Base-by-base conservation (phyloP, 1,140 invertebrate species). In the Dolichoris vasculosae region DNA sequence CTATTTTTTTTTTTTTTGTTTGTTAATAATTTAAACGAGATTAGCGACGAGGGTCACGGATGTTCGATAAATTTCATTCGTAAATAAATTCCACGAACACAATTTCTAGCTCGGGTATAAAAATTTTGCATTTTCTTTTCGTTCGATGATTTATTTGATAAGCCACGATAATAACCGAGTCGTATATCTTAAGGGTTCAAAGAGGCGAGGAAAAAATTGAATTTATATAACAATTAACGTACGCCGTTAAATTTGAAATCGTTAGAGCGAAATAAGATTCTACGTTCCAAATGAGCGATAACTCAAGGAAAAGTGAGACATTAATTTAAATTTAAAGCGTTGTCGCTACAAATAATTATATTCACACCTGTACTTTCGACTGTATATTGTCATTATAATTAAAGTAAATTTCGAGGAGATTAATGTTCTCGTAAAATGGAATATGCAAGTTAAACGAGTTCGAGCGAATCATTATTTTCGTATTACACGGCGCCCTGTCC, bases 391-490 rank as follows among this genome's bases (percentile, higher is more conserved):
- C 69, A 26, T 40, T 63, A 35, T 20, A 30, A 26, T 83, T 35
- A n/a, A 83, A 32, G n/a, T n/a, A 55, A 73, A 63, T 75, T 43
- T 30, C 46, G 32, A 23, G 51, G 64, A 71, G 46, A 85, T 85
- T 85, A 80, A 85, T 80, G 48, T 73, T 46, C 64, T 43, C 30
- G 20, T 80, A 51, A 85, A 73, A 73, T 63, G 67, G 43, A 80
- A 73, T 73, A 46, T 67, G 46, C 46, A 63, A 48, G 77, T 67
- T 80, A 73, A 80, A 80, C 46, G 71, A 73, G 77, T 59, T 63
- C 3, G 55, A 30, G 51, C 32, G 51, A 85, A 85, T 85, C 69
- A 76, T 85, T 82, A 85, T 67, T 85, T 81, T 81, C 84, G 26
- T 82, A 82, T 85, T 85, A 85, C 79, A 82, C 69, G 67, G 23